Conservation (phyloP, 1,140 invertebrate genomes). For the Diplogasteroides magnus region DNA sequence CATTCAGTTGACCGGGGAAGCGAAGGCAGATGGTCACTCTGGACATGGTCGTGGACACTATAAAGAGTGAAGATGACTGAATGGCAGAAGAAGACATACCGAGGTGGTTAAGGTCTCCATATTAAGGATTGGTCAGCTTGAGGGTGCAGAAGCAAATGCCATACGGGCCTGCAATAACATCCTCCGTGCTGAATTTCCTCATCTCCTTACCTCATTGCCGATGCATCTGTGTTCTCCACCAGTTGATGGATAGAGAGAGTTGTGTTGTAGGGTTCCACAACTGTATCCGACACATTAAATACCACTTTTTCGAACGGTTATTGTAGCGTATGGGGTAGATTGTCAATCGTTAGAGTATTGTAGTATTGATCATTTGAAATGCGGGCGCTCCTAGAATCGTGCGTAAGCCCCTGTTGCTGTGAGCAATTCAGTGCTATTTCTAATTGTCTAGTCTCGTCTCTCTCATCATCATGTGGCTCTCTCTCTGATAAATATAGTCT, state of each 20-base stretch:
- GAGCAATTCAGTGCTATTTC: too few species aligned
- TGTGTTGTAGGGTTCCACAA: constrained; percentile 74
- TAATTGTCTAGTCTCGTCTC: too few species aligned
- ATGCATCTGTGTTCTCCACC: constrained; percentile 74
- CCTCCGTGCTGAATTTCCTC: too few species aligned
- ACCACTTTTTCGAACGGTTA: too few species aligned
- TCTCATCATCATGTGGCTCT: too few species aligned
- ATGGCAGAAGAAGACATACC: constrained; percentile 43
- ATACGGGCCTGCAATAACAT: too few species aligned
- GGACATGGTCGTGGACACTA: not conserved
- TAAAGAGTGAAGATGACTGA: not conserved
- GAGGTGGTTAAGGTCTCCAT: constrained; percentile 73
- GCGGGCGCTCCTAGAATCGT: constrained; percentile 8
- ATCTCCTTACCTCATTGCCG: constrained; percentile 75
- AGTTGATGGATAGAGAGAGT: constrained; percentile 69
- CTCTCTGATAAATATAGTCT: too few species aligned
- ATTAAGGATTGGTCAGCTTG: constrained; percentile 72
- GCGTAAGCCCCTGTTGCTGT: constrained; percentile 17
- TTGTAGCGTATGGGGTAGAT: too few species aligned
- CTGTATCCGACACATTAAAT: constrained; percentile 70
- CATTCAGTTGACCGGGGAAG: constrained; percentile 65
- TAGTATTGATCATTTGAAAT: too few species aligned
- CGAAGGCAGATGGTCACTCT: constrained; percentile 68
- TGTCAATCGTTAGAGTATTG: too few species aligned
- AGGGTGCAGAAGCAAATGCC: constrained; percentile 74